phyloP scores from a whole-genome alignment of 2,113 vertebrate genomes.

The Geothlypis trichas region DNA sequence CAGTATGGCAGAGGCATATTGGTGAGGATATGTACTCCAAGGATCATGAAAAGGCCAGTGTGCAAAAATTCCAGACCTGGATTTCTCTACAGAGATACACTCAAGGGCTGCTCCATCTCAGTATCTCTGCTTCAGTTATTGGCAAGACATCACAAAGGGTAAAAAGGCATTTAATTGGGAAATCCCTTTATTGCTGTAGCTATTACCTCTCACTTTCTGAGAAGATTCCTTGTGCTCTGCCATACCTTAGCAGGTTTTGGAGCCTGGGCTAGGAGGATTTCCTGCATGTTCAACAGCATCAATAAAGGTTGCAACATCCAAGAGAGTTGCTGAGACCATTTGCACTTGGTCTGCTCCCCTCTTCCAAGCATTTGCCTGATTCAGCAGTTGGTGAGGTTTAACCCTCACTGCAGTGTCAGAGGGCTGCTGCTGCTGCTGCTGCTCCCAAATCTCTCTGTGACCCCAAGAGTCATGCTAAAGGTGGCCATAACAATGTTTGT shows the following conservation, averaged over 20 bases:
- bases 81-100: not conserved
- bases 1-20: not conserved
- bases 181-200: not conserved
- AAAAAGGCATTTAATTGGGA: not conserved
- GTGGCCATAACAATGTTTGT: not conserved
- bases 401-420: not conserved
- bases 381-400: not conserved
- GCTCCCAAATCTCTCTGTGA: not conserved
- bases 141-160: not conserved
- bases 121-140: not conserved
- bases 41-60: not conserved
- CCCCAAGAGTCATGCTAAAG: not conserved
- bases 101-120: not conserved
- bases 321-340: not conserved
- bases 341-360: not conserved
- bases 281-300: not conserved
- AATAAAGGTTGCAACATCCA: rapidly evolving
- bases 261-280: not conserved
- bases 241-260: not conserved
- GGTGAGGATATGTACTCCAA: not conserved
- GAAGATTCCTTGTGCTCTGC: not conserved
- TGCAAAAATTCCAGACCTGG: not conserved
- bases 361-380: not conserved
- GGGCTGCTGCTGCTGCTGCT: not conserved
- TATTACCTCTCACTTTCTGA: not conserved